Percentiles rank a stretch among this genome's conserved stretches.
Conservation (phyloP, 2,113 vertebrate genomes). For the Engystomops pustulosus region DNA sequence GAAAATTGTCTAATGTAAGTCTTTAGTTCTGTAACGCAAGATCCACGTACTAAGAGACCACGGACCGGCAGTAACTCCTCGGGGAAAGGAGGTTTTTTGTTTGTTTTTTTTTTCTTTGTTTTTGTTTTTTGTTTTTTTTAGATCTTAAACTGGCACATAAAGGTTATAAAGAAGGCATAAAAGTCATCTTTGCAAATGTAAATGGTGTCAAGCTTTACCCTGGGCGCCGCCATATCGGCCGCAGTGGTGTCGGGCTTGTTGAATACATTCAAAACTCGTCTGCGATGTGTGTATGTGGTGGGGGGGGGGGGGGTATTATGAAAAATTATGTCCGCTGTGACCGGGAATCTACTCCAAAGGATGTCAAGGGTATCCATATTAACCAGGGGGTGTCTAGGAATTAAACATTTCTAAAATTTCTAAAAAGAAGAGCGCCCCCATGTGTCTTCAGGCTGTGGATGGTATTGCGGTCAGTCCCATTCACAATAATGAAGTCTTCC, state of each 20-base stretch:
- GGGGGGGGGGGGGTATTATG: no score
- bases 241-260: background rate
- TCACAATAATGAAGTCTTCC: no score
- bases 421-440: no score
- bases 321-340: slow-evolving; percentile 1
- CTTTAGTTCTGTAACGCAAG: slow-evolving; percentile 29
- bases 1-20: slow-evolving; percentile 35
- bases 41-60: background rate
- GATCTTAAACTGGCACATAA: slow-evolving; percentile 53
- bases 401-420: no score
- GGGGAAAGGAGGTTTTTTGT: background rate
- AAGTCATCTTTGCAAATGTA: slow-evolving; percentile 36
- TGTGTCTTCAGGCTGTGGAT: no score
- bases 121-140: background rate
- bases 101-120: background rate
- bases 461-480: no score
- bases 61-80: slow-evolving; percentile 32
- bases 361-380: no score
- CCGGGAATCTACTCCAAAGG: background rate
- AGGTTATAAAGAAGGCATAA: slow-evolving; percentile 53
- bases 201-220: background rate
- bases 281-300: slow-evolving; percentile 27
- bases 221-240: background rate
- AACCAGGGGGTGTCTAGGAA: no score
- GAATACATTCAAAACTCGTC: slow-evolving; percentile 51